Evolutionary conservation across 2,797 vertebrate genomes (phyloP).

Genomic region (Podarcis lilfordi): DNA sequence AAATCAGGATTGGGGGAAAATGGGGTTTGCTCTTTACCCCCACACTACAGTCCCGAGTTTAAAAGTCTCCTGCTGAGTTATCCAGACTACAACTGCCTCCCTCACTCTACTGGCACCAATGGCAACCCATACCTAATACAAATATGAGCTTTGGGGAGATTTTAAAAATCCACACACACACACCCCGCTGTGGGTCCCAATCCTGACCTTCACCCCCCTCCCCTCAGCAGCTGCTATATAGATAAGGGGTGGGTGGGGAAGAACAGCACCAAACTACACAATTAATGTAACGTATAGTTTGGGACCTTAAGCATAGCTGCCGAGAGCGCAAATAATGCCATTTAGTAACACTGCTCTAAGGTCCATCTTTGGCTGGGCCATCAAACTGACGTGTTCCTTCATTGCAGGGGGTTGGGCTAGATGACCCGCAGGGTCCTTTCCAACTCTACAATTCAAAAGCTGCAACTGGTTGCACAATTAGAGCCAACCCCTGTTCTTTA

Average conservation of each 20-base stretch:
- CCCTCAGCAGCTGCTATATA: not conserved
- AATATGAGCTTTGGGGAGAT: not conserved
- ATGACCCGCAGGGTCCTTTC: too few species aligned
- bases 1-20: too few species aligned
- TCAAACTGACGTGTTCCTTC: too few species aligned
- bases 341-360: not conserved
- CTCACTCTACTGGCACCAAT: not conserved
- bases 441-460: slow-evolving; percentile 5
- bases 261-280: not conserved
- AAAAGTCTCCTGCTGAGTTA: too few species aligned
- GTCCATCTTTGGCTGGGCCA: not conserved
- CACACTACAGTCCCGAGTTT: not conserved
- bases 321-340: not conserved
- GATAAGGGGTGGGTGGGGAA: too few species aligned
- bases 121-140: not conserved
- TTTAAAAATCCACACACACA: not conserved
- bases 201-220: not conserved
- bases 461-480: slow-evolving; percentile 46
- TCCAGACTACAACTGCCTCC: not conserved
- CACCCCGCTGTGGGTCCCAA: not conserved
- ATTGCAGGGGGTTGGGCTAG: too few species aligned
- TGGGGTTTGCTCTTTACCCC: too few species aligned
- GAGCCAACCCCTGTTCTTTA: slow-evolving; percentile 67
- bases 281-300: not conserved
- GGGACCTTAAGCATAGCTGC: not conserved